Evolutionary conservation across 2,797 vertebrate genomes (phyloP), one percentile per base, ranked within the genome.

Genomic region (Crenichthys baileyi): DNA sequence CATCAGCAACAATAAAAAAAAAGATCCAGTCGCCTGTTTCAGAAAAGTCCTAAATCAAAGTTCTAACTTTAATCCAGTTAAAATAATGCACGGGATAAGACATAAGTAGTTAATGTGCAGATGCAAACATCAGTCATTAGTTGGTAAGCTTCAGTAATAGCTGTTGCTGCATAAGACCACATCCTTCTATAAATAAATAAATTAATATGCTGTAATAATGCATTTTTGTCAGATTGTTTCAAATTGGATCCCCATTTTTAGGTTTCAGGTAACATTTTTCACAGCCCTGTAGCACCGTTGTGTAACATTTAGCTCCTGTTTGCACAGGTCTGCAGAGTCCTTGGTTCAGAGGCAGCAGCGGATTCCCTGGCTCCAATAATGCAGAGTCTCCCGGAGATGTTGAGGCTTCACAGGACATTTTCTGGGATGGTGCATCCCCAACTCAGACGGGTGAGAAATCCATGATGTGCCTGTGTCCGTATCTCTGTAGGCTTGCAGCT

Each of bases 381-480:
- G 92, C 82, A 8, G 94, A 95, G 58, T 99, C 98, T 81, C 97
- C 97, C 16, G 88, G 94, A 44, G 98, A 99, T 73, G 87, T 88
- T 0, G 98, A 99, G 65, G 80, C 93, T 72, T 93, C 96, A 5
- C 97, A 96, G 76, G 98, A 99, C 87, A 99, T 99, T 61, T 94
- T 98, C 90, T 99, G 98, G 98, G 98, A 99, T 90, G 89, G 97
- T 9, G 95, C 96, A 50, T 99, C 98, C 79, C 98, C 98, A 79
- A 88, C 95, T 82, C 88, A 94, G 55, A 83, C 79, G 82, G 97
- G 97, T 97, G 96, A 95, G 77, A 44, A 3, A 51, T 3, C 24
- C 26, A 22, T 2, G 0, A 4, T 39, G 7, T 26, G 24, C 9
- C 15, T 16, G 13, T 15, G 1, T 36, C 46, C 2, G 11, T n/a